phyloP scores from a whole-genome alignment of 2,888 invertebrate species.

The Agapostemon virescens region DNA sequence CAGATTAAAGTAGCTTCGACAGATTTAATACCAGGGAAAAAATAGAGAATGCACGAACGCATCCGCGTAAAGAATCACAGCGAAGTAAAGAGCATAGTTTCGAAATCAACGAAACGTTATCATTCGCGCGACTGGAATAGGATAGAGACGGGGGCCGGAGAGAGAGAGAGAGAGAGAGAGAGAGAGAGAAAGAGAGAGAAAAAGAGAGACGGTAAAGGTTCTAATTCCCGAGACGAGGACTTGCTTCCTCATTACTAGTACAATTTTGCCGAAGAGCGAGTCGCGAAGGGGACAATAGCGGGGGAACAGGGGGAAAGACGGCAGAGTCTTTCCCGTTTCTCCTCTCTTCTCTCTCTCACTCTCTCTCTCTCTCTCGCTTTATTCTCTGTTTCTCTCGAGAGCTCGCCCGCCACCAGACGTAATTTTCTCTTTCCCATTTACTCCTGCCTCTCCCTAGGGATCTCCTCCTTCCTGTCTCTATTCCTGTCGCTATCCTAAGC shows the following conservation, averaged over 20 bases:
- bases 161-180: constrained; percentile 4
- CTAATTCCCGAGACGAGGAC: constrained; percentile 35
- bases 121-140: neutral
- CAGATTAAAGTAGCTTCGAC: no score
- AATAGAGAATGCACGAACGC: neutral
- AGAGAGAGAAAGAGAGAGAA: neutral
- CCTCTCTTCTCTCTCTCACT: constrained; percentile 31
- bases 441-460: constrained; percentile 25
- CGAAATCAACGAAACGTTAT: constrained; percentile 22
- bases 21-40: neutral
- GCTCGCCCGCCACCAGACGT: constrained; percentile 36
- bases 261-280: constrained; percentile 43
- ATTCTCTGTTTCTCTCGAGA: constrained; percentile 38
- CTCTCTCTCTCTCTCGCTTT: constrained; percentile 10
- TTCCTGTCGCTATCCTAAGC: constrained; percentile 50
- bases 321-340: constrained; percentile 1
- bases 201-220: constrained; percentile 13
- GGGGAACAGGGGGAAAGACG: neutral
- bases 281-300: constrained; percentile 29
- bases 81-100: neutral
- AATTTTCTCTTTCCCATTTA: constrained; percentile 54
- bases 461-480: constrained; percentile 31
- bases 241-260: constrained; percentile 51
- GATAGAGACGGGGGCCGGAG: neutral
- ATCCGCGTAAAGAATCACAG: neutral